Percentiles rank a stretch among this genome's conserved stretches.
Conservation (phyloP, 2,888 invertebrate genomes). For the Spodoptera exigua region DNA sequence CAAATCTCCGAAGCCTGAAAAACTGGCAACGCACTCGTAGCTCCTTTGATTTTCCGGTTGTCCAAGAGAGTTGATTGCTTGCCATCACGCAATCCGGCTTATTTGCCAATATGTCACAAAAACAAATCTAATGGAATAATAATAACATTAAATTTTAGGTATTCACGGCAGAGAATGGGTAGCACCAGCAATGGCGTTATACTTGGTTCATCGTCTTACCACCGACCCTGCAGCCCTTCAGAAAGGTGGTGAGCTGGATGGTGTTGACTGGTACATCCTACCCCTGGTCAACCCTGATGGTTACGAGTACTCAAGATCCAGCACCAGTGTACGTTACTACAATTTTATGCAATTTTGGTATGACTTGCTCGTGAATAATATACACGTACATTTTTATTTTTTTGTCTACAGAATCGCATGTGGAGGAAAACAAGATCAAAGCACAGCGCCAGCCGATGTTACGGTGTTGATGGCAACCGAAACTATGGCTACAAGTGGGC, state of each 20-base stretch:
- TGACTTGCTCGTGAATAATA: too few species aligned
- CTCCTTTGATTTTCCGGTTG: too few species aligned
- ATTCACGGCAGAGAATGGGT: constrained; percentile 92
- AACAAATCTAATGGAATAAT: too few species aligned
- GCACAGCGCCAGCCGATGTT: constrained; percentile 73
- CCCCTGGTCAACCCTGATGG: constrained; percentile 93
- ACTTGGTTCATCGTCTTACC: constrained; percentile 88
- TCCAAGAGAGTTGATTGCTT: too few species aligned
- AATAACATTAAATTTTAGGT: constrained; percentile 62
- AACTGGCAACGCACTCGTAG: too few species aligned
- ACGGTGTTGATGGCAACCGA: constrained; percentile 92
- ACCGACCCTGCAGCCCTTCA: constrained; percentile 71
- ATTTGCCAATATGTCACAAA: too few species aligned
- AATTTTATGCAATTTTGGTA: background rate
- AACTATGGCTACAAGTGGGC: constrained; percentile 93
- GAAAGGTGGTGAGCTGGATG: constrained; percentile 78
- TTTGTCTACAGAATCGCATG: constrained; percentile 86
- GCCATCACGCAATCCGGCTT: too few species aligned
- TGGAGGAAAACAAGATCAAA: constrained; percentile 91
- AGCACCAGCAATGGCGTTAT: constrained; percentile 89
- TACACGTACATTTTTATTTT: background rate
- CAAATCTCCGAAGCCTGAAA: too few species aligned
- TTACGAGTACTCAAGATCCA: constrained; percentile 89
- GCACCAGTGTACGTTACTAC: constrained; percentile 66
- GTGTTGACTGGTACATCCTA: constrained; percentile 91